Conservation (phyloP, 2,888 invertebrate genomes). For the Beris chalybata region DNA sequence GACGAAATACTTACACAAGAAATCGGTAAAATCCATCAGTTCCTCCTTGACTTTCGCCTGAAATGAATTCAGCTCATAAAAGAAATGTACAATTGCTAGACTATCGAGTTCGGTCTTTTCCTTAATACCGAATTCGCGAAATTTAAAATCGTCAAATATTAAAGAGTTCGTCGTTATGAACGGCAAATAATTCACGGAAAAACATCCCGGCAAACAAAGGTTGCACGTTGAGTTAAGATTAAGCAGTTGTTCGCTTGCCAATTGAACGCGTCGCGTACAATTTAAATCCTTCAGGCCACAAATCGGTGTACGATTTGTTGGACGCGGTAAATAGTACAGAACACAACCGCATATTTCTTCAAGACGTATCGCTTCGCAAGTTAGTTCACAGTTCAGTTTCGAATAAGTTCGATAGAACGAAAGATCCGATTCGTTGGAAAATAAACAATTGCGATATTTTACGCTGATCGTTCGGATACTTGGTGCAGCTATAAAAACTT, state of each 20-base stretch:
- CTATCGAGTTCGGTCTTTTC: constrained; percentile 54
- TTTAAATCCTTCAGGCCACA: constrained; percentile 69
- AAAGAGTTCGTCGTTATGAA: constrained; percentile 31
- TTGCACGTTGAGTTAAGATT: constrained; percentile 33
- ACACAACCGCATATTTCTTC: constrained; percentile 52
- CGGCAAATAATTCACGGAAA: constrained; percentile 66
- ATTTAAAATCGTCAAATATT: constrained; percentile 47
- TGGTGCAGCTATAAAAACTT: constrained; percentile 64
- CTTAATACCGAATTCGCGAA: constrained; percentile 43
- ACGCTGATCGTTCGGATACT: constrained; percentile 52
- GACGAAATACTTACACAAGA: constrained; percentile 66
- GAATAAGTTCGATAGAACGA: constrained; percentile 72
- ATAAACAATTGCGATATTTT: constrained; percentile 65
- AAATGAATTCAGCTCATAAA: constrained; percentile 71
- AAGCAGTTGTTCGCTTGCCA: constrained; percentile 49
- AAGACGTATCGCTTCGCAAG: constrained; percentile 74
- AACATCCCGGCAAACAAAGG: constrained; percentile 75
- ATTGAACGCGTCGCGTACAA: constrained; percentile 57
- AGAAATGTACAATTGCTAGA: constrained; percentile 73
- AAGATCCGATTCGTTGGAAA: constrained; percentile 69
- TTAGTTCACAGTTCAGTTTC: constrained; percentile 75
- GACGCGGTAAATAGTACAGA: constrained; percentile 57
- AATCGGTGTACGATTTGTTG: constrained; percentile 66
- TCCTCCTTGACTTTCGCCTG: constrained; percentile 74
- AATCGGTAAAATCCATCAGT: constrained; percentile 80